Conservation (phyloP, 2,888 invertebrate species). For the Anthrax anthrax region DNA sequence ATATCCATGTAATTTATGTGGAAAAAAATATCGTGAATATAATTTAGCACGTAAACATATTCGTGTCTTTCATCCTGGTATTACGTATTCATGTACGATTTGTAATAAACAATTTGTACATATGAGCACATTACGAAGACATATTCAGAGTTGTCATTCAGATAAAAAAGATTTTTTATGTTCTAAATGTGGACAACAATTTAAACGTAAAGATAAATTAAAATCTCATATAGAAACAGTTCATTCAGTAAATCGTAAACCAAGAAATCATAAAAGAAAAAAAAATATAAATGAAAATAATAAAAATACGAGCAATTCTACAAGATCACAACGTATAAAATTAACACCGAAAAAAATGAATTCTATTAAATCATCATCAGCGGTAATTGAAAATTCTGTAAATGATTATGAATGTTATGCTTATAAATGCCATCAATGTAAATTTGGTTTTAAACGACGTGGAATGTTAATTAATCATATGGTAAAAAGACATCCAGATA, state of each 20-base stretch:
- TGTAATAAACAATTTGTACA: slow-evolving; percentile 57
- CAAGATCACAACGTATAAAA: neutral
- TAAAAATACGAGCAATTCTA: neutral
- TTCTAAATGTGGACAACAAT: slow-evolving; percentile 60
- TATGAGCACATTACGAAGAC: slow-evolving; percentile 55
- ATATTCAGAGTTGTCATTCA: slow-evolving; percentile 42
- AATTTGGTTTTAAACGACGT: slow-evolving; percentile 60
- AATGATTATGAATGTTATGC: slow-evolving; percentile 57
- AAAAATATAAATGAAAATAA: neutral
- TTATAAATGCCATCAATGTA: slow-evolving; percentile 39
- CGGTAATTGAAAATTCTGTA: slow-evolving; percentile 27
- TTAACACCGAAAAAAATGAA: slow-evolving; percentile 16
- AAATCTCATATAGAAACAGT: slow-evolving; percentile 13
- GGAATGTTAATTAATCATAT: slow-evolving; percentile 79
- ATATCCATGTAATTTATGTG: slow-evolving; percentile 55
- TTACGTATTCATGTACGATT: slow-evolving; percentile 49
- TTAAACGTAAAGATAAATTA: slow-evolving; percentile 42
- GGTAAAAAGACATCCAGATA: slow-evolving; percentile 58
- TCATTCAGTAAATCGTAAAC: slow-evolving; percentile 11
- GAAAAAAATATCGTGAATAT: slow-evolving; percentile 52
- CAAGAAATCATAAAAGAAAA: slow-evolving; percentile 2
- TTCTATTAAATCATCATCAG: slow-evolving; percentile 4
- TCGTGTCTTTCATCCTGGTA: slow-evolving; percentile 53
- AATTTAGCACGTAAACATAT: slow-evolving; percentile 58
- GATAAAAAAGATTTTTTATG: slow-evolving; percentile 56